phyloP scores from a whole-genome alignment of 1,140 invertebrate genomes.

The Saccostrea glomerata region DNA sequence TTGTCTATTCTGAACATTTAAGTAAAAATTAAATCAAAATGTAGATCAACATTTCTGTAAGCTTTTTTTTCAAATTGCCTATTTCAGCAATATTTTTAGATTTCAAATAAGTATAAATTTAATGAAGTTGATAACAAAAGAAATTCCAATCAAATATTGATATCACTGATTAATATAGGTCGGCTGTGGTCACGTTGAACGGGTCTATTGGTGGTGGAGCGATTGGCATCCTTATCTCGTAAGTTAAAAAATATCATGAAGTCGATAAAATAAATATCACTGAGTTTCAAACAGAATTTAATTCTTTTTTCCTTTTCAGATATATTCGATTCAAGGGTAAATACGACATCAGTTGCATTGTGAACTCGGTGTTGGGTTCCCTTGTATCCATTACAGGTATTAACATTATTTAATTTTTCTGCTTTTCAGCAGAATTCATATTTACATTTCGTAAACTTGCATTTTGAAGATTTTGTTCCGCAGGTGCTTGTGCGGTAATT shows the following conservation, averaged over 20 bases:
- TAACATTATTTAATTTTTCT: neutral
- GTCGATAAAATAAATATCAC: too few relatives aligned
- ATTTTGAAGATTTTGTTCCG: constrained; percentile 25
- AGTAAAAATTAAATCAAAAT: neutral
- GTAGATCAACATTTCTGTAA: neutral
- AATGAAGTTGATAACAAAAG: too few relatives aligned
- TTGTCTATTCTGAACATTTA: neutral
- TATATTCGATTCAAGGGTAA: constrained; percentile 86
- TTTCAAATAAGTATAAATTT: too few relatives aligned
- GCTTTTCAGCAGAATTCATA: neutral
- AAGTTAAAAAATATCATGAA: neutral
- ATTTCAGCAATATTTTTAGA: too few relatives aligned
- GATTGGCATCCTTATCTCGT: constrained; percentile 46
- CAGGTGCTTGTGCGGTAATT: constrained; percentile 93
- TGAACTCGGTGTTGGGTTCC: constrained; percentile 93
- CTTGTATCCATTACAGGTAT: constrained; percentile 91
- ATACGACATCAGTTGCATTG: constrained; percentile 90
- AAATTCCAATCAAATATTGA: neutral
- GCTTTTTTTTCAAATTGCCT: too few relatives aligned
- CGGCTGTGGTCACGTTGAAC: constrained; percentile 59
- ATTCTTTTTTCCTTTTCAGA: constrained; percentile 63
- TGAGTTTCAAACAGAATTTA: neutral
- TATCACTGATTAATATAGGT: constrained; percentile 41
- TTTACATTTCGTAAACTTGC: neutral
- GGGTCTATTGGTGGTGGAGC: constrained; percentile 59